These are phyloP conservation scores for Martes martes DNA, from an alignment of 2,113 vertebrate genomes.

Conservation along the genomic window DNA sequence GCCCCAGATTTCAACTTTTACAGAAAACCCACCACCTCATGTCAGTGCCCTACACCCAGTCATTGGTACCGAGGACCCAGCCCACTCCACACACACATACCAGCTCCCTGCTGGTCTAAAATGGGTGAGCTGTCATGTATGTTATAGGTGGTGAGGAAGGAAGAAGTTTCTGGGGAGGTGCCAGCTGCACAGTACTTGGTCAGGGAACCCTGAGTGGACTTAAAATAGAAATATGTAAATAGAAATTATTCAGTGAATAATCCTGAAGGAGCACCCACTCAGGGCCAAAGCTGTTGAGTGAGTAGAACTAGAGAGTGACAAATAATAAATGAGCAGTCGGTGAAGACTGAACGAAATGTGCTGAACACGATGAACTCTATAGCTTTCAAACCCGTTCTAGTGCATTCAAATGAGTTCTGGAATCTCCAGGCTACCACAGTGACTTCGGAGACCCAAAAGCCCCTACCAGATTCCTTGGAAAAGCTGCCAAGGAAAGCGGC, in stretches of 20 bases:
- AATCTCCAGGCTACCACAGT: background rate
- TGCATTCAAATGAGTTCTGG: slow-evolving; percentile 1
- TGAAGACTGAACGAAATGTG: background rate
- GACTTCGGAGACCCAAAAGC: background rate
- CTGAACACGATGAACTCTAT: background rate
- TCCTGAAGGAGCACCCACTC: background rate
- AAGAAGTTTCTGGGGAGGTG: background rate
- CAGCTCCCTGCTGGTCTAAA: background rate
- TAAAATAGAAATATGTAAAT: background rate
- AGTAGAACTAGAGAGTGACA: background rate
- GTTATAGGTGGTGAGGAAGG: background rate
- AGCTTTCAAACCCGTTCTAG: background rate
- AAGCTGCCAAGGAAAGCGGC: background rate
- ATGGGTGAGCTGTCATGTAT: background rate
- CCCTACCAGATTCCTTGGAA: background rate
- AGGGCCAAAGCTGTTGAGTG: background rate
- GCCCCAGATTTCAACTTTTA: background rate
- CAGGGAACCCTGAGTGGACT: background rate
- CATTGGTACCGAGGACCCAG: background rate
- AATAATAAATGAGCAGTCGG: background rate
- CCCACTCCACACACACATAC: background rate
- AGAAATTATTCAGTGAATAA: background rate
- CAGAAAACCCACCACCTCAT: background rate
- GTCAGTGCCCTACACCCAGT: background rate
- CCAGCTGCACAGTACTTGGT: background rate